Base-by-base conservation (phyloP, 1,140 invertebrate genomes). In the Euwallacea fornicatus region DNA sequence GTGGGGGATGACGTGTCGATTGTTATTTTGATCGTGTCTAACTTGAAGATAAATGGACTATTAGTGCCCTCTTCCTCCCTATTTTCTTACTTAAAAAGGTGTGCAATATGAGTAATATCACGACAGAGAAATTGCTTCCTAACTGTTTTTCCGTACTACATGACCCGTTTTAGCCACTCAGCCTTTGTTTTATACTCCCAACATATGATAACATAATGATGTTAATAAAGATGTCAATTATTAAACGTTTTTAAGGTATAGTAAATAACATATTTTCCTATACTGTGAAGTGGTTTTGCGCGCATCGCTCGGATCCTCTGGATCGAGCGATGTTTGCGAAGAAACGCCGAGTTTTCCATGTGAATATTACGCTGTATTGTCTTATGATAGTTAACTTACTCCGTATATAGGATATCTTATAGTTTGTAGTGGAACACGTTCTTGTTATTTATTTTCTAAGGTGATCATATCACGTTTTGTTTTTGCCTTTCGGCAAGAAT, bases 401-500 rank as follows among this genome's bases (percentile, higher is more conserved):
- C 10, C n/a, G 10, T 58, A 58, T 33, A 58, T 6, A 58, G n/a
- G 21, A 16, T 16, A 58, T 58, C 13, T 13, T 33, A 21, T 58
- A 58, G 55, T 58, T 58, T 58, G 13, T 58, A 58, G 55, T 33
- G 21, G 21, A 33, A 67, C 16, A 41, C 16, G 7, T 58, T 71
- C 8, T 60, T 46, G 43, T 66, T 41, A 21, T 71, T 65, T 53
- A 42, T 21, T 65, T 55, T 21, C 69, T 69, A 65, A 68, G 61
- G 55, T 72, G 50, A 63, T 56, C 65, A 70, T 75, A 65, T 65
- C 55, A 65, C 50, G 9, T 10, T 21, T n/a, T 43, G 8, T 62
- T 62, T 7, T 13, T 62, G 42, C 7, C 50, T 65, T 15, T 42
- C 41, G n/a, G 41, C 62, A 65, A 33, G n/a, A 50, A 7, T 47